These are phyloP conservation scores for Platysternon megacephalum DNA, from an alignment of 2,113 vertebrate genomes.

Conservation along the genomic window DNA sequence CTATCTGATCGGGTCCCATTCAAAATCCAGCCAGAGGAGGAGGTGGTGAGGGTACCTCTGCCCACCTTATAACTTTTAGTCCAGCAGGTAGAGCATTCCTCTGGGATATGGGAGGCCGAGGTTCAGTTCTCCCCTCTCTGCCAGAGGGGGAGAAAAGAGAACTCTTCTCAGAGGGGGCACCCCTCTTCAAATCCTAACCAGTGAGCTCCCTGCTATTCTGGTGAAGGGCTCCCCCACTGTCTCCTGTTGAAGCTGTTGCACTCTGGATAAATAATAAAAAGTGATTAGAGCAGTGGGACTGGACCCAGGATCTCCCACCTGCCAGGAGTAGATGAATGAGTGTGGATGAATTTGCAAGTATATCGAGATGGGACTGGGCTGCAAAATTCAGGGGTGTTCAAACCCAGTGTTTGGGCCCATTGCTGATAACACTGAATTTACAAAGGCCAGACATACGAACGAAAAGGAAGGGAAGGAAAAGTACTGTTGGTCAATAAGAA, in stretches of 20 bases:
- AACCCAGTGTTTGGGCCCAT: not conserved
- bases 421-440: not conserved
- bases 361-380: not conserved
- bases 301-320: too few relatives aligned
- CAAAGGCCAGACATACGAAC: not conserved
- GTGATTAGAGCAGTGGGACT: too few relatives aligned
- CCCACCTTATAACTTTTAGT: too few relatives aligned
- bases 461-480: not conserved
- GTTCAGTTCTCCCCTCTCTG: not conserved
- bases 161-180: not conserved
- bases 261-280: not conserved
- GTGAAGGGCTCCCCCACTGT: not conserved
- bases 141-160: not conserved
- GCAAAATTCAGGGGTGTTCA: not conserved
- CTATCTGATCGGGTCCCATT: too few relatives aligned
- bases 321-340: too few relatives aligned
- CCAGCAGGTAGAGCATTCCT: not conserved
- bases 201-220: not conserved
- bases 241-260: not conserved
- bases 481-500: not conserved
- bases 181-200: not conserved
- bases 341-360: too few relatives aligned
- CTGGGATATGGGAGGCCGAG: not conserved
- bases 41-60: too few relatives aligned
- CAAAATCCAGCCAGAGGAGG: too few relatives aligned